These are phyloP conservation scores for Mus musculus DNA, from an alignment of 2,113 vertebrate species.

Conservation along the genomic window GRCm39 chr7:72978501-72979000, in stretches of 20 bases:
- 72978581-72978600: neutral
- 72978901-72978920: neutral
- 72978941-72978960: neutral
- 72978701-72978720: constrained; percentile 23
- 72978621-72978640: neutral
- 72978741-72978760: constrained; percentile 20
- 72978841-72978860: neutral
- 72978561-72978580: neutral
- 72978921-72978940: neutral
- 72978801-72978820: neutral
- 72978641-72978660: constrained; percentile 4
- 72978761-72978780: constrained; percentile 44
- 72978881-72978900: neutral
- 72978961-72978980: neutral
- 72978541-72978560: no score
- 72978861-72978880: neutral
- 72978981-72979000: no score
- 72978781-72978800: neutral
- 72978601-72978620: neutral
- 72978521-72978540: neutral
- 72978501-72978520: neutral
- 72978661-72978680: neutral
- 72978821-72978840: neutral
- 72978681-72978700: neutral
- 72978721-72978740: constrained; percentile 38